Conservation (phyloP, 1,140 invertebrate species). For the Pseudomyrmex concolor region DNA sequence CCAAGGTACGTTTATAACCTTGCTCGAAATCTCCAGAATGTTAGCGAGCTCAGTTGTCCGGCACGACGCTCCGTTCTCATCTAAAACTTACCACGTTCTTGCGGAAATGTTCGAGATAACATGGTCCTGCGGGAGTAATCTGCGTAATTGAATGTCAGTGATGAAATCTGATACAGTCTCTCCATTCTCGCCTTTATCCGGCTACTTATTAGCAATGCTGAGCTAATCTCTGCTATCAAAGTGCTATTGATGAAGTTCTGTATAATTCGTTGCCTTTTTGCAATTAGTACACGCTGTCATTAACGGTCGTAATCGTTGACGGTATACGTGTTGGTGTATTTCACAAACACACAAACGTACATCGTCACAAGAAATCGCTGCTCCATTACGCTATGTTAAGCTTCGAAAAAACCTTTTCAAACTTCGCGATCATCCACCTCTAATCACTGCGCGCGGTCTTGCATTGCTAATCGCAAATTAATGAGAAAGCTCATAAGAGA, state of each 20-base stretch:
- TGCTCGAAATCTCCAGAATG: slow-evolving; percentile 8
- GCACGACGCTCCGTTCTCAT: not conserved
- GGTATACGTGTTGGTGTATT: not conserved
- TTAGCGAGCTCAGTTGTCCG: not conserved
- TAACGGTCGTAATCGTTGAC: slow-evolving; percentile 11
- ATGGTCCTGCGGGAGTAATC: not conserved
- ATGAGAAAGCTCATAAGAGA: slow-evolving; percentile 1
- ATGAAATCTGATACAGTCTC: slow-evolving; percentile 24
- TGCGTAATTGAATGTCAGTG: slow-evolving; percentile 34
- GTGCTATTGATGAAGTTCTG: not conserved
- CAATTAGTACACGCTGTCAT: slow-evolving; percentile 4
- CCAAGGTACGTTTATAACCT: slow-evolving; percentile 65
- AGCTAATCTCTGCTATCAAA: slow-evolving; percentile 5
- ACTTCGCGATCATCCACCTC: slow-evolving; percentile 17
- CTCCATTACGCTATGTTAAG: slow-evolving; percentile 11
- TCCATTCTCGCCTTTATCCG: slow-evolving; percentile 5
- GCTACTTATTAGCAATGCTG: slow-evolving; percentile 7
- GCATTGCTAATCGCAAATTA: slow-evolving; percentile 49
- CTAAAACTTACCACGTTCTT: slow-evolving; percentile 44
- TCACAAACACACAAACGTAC: slow-evolving; percentile 4
- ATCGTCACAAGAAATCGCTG: slow-evolving; percentile 23
- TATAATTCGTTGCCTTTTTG: not conserved
- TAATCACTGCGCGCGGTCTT: slow-evolving; percentile 42
- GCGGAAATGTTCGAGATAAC: slow-evolving; percentile 7
- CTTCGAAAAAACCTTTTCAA: slow-evolving; percentile 1